Evolutionary conservation across 1,140 invertebrate genomes (phyloP), one percentile per base, ranked within the genome.

Genomic region (Penaeus vannamei): DNA sequence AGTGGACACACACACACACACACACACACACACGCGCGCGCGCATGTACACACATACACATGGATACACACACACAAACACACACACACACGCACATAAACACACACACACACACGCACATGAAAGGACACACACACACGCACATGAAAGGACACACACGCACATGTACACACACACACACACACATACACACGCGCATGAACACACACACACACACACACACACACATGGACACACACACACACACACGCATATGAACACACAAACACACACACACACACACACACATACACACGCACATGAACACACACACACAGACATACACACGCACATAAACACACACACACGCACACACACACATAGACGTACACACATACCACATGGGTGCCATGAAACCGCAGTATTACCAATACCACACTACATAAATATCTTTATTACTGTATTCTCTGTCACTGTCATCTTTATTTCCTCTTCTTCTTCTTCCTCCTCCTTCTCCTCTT

Each of bases 141-240:
- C 42, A 46, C 42, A 5, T n/a, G n/a, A n/a, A n/a, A n/a, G n/a
- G 72, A 53, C 20, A 82, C 20, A 82, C 26, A 61, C 29, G 62
- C 22, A 82, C 53, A 82, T 26, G 62, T 29, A 62, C 53, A n/a
- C 8, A 53, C 53, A 53, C 46, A 53, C 53, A 53, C 8, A 53
- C 53, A 76, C 1, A 0, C 53, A 53, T 53, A n/a, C 20, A 20
- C 76, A 36, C 32, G 29, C 17, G 5, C n/a, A 77, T 5, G 29
- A 8, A 20, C n/a, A 2, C 26, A 19, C 69, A 32, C n/a, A 76
- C 69, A 76, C 69, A 77, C 76, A 77, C 76, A 77, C 76, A 77
- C 76, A 77, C 76, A 77, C 76, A 77, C 76, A 77, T 29, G 36
- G 29, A 77, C 76, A 77, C 76, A 77, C 76, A 77, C 76, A 77